Base-by-base conservation (phyloP, 2,888 invertebrate species). In the Venustoraphidia nigricollis region DNA sequence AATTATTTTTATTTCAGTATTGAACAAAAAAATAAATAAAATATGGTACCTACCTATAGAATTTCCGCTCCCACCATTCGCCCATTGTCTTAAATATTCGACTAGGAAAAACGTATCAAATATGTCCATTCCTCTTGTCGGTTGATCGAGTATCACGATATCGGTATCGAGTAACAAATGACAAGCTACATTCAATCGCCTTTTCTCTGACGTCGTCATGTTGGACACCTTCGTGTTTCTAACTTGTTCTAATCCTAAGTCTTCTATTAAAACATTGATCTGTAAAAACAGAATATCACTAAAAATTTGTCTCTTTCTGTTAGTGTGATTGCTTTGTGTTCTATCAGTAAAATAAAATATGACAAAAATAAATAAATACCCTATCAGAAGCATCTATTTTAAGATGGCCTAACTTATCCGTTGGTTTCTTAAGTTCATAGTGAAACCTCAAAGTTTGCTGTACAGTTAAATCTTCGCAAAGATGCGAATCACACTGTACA, bases 41-140 rank as follows among this genome's bases (percentile, higher is more conserved):
- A n/a, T n/a, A n/a, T n/a, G 8, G n/a, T 39, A 44, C n/a, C n/a
- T 55, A 57, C 62, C 63, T 50, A 67, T 54, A 27, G 66, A 58
- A 49, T 65, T 65, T n/a, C 64, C 67, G 10, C 62, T 62, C 9
- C 67, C 67, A 3, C 67, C 69, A 52, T 62, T 66, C 34, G 89
- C 87, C 90, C 94, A 95, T 63, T 93, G 92, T 54, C 93, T 77
- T 54, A 95, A 69, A 65, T 93, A 95, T 64, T 95, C 94, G 49
- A 95, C 85, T 44, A 95, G 67, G 66, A 95, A 95, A 67, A 94
- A 95, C 0, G 93, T 91, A 61, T 95, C 95, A 59, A 95, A 94
- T 53, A 95, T 92, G 61, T 95, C 94, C 81, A 91, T 84, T 49
- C 85, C 87, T 58, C 81, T 78, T 0, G 88, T 86, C 0, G 93